Percentiles rank a stretch among this genome's conserved stretches.
Conservation (phyloP, 2,888 invertebrate species). For the Tiliacea citrago region DNA sequence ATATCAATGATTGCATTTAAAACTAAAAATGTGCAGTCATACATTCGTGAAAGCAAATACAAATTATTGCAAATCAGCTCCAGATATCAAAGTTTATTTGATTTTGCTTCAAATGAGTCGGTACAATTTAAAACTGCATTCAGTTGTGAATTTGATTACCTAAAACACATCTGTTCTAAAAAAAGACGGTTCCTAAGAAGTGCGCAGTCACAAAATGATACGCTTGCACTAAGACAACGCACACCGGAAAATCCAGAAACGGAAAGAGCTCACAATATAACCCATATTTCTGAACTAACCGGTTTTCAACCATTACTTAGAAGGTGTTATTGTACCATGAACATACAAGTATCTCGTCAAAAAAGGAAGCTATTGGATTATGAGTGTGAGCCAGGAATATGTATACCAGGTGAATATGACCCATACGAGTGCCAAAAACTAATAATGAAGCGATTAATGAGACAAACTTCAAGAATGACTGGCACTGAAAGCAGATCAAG, state of each 20-base stretch:
- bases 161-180: constrained; percentile 10
- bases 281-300: constrained; percentile 32
- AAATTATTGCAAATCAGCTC: constrained; percentile 28
- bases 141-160: constrained; percentile 24
- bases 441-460: constrained; percentile 69
- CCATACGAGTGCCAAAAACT: constrained; percentile 69
- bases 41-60: constrained; percentile 22
- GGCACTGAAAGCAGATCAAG: constrained; percentile 57
- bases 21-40: constrained; percentile 28
- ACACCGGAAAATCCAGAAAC: constrained; percentile 13
- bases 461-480: constrained; percentile 62
- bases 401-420: constrained; percentile 69
- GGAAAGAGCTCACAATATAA: constrained; percentile 1
- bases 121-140: constrained; percentile 49
- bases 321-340: constrained; percentile 71
- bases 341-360: constrained; percentile 65
- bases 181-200: constrained; percentile 8
- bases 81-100: constrained; percentile 10
- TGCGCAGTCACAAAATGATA: constrained; percentile 19
- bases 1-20: constrained; percentile 41
- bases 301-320: constrained; percentile 58
- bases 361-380: constrained; percentile 55
- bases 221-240: constrained; percentile 3
- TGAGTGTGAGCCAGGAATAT: constrained; percentile 71
- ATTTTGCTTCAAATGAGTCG: constrained; percentile 25